phyloP scores from a whole-genome alignment of 1,140 invertebrate species.

The Nixonia krombeini region DNA sequence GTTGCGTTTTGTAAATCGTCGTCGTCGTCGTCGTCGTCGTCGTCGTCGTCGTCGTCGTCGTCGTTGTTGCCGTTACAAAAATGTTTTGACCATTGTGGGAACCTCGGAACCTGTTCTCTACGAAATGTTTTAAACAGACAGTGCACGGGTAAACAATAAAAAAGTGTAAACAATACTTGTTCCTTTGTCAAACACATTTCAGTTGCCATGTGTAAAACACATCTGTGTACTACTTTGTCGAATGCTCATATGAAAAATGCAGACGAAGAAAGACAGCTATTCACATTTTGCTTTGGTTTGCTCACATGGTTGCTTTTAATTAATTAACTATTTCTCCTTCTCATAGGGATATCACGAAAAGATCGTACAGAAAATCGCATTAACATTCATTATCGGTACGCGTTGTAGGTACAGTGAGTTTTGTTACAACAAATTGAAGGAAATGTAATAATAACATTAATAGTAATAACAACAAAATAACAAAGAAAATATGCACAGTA shows the following conservation, averaged over 20 bases:
- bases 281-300: background rate
- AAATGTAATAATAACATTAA: too few species aligned
- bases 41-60: too few species aligned
- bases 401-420: too few species aligned
- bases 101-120: slow-evolving; percentile 1
- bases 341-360: background rate
- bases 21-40: too few species aligned
- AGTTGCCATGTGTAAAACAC: slow-evolving; percentile 36
- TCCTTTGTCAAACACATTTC: slow-evolving; percentile 24
- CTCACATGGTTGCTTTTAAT: too few species aligned
- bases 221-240: slow-evolving; percentile 23
- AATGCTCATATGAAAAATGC: slow-evolving; percentile 12
- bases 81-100: slow-evolving; percentile 4
- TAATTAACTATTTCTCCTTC: background rate
- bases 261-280: slow-evolving; percentile 10
- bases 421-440: too few species aligned
- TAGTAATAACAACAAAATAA: too few species aligned
- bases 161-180: slow-evolving; percentile 22
- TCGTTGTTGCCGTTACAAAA: slow-evolving; percentile 10
- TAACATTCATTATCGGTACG: too few species aligned
- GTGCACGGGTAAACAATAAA: too few species aligned
- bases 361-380: too few species aligned
- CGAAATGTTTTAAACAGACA: slow-evolving; percentile 31
- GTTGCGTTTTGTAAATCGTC: background rate
- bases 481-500: too few species aligned